Base-by-base conservation (phyloP, 2,113 vertebrate species). In the Capreolus pygargus region DNA sequence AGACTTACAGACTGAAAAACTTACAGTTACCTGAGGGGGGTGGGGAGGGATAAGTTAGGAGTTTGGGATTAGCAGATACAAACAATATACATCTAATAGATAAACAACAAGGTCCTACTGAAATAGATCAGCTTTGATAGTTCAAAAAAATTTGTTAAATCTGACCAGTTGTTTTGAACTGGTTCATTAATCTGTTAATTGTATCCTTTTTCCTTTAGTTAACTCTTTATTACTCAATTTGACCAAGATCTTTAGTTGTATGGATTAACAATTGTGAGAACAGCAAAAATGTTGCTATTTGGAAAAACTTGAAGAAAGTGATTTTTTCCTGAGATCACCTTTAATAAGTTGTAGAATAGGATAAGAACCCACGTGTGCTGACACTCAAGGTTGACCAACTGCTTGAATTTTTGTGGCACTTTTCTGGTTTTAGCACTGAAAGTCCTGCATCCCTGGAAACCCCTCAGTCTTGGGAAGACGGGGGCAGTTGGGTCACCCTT, bases 181-280 rank as follows among this genome's bases (percentile, higher is more conserved):
- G 79, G 57, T 8, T 43, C 11, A 28, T 47, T 96, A 67, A 2
- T 57, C 39, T 97, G 6, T 82, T 92, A 50, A 17, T 87, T 70
- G n/a, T 81, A 9, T 61, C 64, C 78, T 36, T 57, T 64, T 21
- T 50, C 19, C 25, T 90, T 74, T 58, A 28, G 9, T 55, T 93
- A 91, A 61, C 17, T 95, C 16, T 54, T 47, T 81, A 89, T 33
- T 94, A 92, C 1, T 91, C n/a, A 94, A 86, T 96, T 96, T 95
- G 70, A 74, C 25, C 67, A 96, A 23, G 43, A 21, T 1, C 33
- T 58, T 88, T 91, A 74, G 58, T 96, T 89, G 23, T 19, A 82
- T 81, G 13, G 25, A 61, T 94, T 89, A 86, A 39, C 28, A 84
- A 52, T 55, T 79, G 55, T 85, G 88, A 95, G 97, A 74, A 70